phyloP scores from a whole-genome alignment of 2,888 invertebrate species.

The Microctonus hyperodae region DNA sequence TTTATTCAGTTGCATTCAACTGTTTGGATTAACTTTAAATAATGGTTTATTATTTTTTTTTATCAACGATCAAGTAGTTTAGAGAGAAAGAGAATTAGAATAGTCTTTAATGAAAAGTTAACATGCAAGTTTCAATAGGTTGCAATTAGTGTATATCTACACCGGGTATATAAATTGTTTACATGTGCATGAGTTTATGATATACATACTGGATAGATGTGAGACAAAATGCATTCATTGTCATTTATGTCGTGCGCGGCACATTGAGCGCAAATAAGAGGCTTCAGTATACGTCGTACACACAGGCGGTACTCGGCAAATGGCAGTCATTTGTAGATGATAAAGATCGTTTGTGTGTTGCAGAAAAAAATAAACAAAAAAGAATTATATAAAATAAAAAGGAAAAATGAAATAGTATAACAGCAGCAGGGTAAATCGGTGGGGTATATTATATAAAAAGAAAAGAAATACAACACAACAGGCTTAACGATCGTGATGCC shows the following conservation, averaged over 20 bases:
- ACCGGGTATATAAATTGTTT: neutral
- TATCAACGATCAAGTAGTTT: neutral
- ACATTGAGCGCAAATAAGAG: constrained; percentile 30
- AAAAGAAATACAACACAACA: constrained; percentile 24
- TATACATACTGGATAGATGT: constrained; percentile 3
- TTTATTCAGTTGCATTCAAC: neutral
- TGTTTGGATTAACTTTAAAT: no score
- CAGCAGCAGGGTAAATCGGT: constrained; percentile 9
- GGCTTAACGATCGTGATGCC: constrained; percentile 60
- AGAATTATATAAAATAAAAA: constrained; percentile 13
- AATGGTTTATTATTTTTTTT: neutral
- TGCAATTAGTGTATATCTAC: constrained; percentile 7
- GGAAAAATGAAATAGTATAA: constrained; percentile 18
- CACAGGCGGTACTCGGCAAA: constrained; percentile 45
- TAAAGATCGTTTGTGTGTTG: constrained; percentile 54
- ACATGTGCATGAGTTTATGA: neutral
- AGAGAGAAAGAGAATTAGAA: no score
- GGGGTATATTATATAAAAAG: constrained; percentile 21
- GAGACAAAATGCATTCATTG: constrained; percentile 17
- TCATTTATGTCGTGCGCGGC: constrained; percentile 29
- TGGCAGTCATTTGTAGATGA: constrained; percentile 56
- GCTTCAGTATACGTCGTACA: constrained; percentile 21
- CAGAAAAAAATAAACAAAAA: constrained; percentile 40
- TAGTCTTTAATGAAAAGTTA: neutral
- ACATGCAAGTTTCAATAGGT: constrained; percentile 4